A percentile compares a stretch with the other conserved stretches of the same genome.
Conservation (phyloP, 2,797 vertebrate species). For the Spinibarbus caldwelli region DNA sequence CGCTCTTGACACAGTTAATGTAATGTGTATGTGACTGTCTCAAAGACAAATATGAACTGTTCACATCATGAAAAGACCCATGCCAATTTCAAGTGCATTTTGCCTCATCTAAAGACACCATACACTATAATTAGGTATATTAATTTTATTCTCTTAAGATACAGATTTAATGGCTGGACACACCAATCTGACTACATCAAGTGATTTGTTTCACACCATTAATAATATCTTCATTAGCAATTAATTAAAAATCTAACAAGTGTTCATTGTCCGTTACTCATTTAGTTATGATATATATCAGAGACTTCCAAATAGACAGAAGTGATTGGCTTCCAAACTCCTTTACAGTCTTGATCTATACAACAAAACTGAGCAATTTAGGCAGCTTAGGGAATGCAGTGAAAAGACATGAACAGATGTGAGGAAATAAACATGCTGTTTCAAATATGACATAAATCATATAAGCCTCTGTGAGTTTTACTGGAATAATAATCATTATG, state of each 20-base stretch:
- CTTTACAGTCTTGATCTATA: neutral
- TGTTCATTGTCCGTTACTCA: neutral
- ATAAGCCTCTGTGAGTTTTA: constrained; percentile 34
- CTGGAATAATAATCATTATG: constrained; percentile 19
- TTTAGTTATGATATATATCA: neutral
- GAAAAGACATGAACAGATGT: constrained; percentile 20
- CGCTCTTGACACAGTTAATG: constrained; percentile 40
- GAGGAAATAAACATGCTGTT: constrained; percentile 10
- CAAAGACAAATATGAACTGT: constrained; percentile 18
- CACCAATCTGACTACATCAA: neutral
- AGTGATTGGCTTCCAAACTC: neutral
- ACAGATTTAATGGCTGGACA: neutral
- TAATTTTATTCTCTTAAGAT: neutral
- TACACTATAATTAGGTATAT: constrained; percentile 28
- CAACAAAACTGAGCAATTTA: constrained; percentile 23
- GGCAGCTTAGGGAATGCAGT: neutral
- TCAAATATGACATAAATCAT: constrained; percentile 27
- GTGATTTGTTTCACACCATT: neutral
- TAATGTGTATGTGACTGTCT: constrained; percentile 35
- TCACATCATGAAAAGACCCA: constrained; percentile 6
- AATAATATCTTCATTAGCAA: constrained; percentile 55
- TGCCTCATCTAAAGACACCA: neutral
- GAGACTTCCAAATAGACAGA: neutral
- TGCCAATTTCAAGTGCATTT: neutral
- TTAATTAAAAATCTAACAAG: constrained; percentile 61